These are phyloP conservation scores for Grammatotria lemairii DNA, from an alignment of 2,113 vertebrate species.

Conservation along the genomic window DNA sequence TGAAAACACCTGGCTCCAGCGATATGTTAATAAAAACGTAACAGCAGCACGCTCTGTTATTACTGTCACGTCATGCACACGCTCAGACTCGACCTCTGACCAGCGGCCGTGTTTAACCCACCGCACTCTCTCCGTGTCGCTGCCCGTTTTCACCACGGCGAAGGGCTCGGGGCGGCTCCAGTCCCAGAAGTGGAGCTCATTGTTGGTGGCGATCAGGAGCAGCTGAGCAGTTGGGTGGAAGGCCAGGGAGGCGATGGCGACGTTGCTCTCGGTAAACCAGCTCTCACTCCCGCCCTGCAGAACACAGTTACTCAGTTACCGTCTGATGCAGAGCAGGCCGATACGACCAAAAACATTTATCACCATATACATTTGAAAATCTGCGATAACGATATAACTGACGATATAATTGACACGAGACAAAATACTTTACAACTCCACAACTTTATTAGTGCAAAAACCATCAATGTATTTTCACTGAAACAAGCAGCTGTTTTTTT, in stretches of 20 bases:
- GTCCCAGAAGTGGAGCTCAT: conserved; percentile 98
- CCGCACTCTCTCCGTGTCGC: conserved; percentile 94
- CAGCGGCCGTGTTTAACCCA: conserved; percentile 21
- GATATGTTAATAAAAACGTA: neutral
- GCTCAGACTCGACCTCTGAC: neutral
- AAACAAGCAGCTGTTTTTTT: too few relatives aligned
- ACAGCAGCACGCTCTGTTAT: neutral
- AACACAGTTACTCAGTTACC: neutral
- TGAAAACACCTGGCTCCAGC: neutral
- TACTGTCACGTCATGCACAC: neutral
- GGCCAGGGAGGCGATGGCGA: conserved; percentile 95
- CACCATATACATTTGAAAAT: neutral
- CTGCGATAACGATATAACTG: rapidly evolving
- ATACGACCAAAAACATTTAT: rapidly evolving
- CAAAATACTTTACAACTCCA: too few relatives aligned
- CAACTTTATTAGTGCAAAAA: too few relatives aligned
- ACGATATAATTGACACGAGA: too few relatives aligned
- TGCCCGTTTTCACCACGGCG: conserved; percentile 94
- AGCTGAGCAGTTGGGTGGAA: conserved; percentile 98
- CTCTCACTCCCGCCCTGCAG: conserved; percentile 94
- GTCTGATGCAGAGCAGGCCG: rapidly evolving
- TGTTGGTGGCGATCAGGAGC: conserved; percentile 95
- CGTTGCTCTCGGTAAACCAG: conserved; percentile 98
- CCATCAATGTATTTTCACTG: rapidly evolving
- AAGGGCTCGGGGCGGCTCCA: conserved; percentile 98